Conservation (phyloP, 2,113 vertebrate species). For the Ctenodactylus gundi region DNA sequence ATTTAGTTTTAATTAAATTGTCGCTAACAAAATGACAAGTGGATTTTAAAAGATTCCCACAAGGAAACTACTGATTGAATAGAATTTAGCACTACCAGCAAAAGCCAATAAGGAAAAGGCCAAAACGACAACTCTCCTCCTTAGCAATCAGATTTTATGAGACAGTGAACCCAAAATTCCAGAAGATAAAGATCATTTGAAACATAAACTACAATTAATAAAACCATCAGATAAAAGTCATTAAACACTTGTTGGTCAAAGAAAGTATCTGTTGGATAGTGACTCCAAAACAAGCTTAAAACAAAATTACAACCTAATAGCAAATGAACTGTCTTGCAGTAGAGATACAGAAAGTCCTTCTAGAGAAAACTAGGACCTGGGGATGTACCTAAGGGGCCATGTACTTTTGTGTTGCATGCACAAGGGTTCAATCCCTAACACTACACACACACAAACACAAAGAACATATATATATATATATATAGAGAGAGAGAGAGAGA, state of each 20-base stretch:
- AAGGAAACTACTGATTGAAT: conserved; percentile 20
- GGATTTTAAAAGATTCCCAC: neutral
- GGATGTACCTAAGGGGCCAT: no score
- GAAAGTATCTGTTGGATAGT: no score
- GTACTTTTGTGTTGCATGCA: no score
- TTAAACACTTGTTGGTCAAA: no score
- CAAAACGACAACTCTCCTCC: conserved; percentile 17
- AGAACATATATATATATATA: no score
- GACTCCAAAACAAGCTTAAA: conserved; percentile 21
- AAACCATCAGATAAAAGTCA: no score
- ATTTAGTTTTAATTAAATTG: conserved; percentile 21
- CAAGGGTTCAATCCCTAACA: no score
- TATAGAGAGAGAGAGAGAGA: no score
- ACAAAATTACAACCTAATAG: neutral
- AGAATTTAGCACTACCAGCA: neutral
- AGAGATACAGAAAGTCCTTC: neutral
- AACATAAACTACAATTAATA: conserved; percentile 18
- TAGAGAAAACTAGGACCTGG: neutral
- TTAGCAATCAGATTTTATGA: conserved; percentile 20
- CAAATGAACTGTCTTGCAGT: conserved; percentile 27
- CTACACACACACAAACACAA: no score
- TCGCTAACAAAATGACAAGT: conserved; percentile 6
- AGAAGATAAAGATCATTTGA: conserved; percentile 37
- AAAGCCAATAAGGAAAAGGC: conserved; percentile 12
- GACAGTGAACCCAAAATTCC: neutral